Percentiles rank a stretch among this genome's conserved stretches.
These are phyloP conservation scores for Ciconia maguari DNA, from an alignment of 2,113 vertebrate species.

Conservation along the genomic window DNA sequence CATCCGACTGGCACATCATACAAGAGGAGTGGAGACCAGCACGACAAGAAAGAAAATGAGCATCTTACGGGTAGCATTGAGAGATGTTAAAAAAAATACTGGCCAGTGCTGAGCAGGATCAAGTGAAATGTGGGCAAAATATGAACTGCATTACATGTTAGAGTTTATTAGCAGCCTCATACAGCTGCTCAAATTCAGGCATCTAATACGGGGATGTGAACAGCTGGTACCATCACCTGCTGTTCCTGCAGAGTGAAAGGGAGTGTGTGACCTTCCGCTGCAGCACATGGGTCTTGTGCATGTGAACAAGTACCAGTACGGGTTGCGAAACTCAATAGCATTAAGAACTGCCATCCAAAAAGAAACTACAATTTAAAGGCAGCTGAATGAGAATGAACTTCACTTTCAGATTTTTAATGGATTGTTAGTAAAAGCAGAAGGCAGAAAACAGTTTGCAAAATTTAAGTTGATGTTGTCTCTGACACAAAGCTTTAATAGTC, in stretches of 20 bases:
- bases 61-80: neutral
- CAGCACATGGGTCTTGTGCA: neutral
- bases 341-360: neutral
- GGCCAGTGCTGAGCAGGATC: neutral
- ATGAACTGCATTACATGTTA: neutral
- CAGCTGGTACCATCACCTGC: conserved; percentile 68
- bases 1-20: neutral
- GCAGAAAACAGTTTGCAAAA: neutral
- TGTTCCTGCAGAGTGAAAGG: conserved; percentile 31
- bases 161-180: conserved; percentile 44
- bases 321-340: neutral
- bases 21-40: neutral
- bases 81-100: neutral
- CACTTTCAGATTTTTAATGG: neutral
- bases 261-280: conserved; percentile 41
- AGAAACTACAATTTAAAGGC: neutral
- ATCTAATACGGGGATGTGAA: conserved; percentile 48
- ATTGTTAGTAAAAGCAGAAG: neutral
- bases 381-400: neutral
- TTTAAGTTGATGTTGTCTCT: neutral
- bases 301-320: neutral
- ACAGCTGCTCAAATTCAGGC: conserved; percentile 63
- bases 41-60: neutral
- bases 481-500: neutral
- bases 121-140: conserved; percentile 16